Conservation (phyloP, 1,140 invertebrate species). For the Diabrotica virgifera region DNA sequence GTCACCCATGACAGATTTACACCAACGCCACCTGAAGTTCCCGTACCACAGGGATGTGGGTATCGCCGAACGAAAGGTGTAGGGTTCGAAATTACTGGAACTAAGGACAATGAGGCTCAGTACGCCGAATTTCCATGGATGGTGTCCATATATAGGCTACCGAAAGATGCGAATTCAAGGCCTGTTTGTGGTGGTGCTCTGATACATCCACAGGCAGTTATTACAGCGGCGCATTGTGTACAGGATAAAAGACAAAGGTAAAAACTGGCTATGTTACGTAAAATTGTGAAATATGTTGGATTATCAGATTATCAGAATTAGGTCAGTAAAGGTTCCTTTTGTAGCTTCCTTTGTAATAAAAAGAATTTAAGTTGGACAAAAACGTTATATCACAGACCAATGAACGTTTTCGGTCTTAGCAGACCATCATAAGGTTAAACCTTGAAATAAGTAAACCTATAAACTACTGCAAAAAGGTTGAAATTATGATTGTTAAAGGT, state of each 20-base stretch:
- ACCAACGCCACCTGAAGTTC: constrained; percentile 27
- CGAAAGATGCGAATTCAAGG: constrained; percentile 53
- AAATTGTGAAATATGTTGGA: no score
- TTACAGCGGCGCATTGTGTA: constrained; percentile 67
- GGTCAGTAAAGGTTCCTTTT: no score
- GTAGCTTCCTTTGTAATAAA: no score
- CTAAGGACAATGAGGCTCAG: constrained; percentile 51
- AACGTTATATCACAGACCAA: no score
- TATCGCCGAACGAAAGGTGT: constrained; percentile 59
- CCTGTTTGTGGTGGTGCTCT: constrained; percentile 68
- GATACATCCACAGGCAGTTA: constrained; percentile 63
- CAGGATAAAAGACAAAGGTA: constrained; percentile 41
- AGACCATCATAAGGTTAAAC: no score
- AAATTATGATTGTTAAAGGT: no score
- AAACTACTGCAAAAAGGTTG: no score
- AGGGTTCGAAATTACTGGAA: constrained; percentile 55
- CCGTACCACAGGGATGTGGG: constrained; percentile 54
- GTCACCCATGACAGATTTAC: constrained; percentile 33
- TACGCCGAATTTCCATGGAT: constrained; percentile 78
- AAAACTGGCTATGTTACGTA: constrained; percentile 21
- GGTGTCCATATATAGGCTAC: constrained; percentile 63
- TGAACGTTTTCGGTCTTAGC: no score
- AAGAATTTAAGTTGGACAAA: no score
- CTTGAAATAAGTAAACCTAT: no score
- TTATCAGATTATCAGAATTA: no score